Evolutionary conservation across 2,797 vertebrate species (phyloP).

Genomic region (Podargus strigoides): DNA sequence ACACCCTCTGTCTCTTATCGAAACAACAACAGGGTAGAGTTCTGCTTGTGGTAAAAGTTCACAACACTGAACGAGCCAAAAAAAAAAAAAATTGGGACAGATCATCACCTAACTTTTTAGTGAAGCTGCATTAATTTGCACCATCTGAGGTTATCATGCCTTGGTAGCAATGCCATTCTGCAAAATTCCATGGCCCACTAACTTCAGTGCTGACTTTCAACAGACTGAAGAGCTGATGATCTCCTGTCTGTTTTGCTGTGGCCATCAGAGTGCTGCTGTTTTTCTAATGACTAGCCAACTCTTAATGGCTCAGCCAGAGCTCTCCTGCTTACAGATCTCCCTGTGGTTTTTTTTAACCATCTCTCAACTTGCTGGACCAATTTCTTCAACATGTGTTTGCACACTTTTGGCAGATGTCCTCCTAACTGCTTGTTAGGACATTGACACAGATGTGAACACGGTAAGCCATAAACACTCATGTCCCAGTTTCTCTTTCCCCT

Average conservation of each 20-base stretch:
- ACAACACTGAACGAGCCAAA: neutral
- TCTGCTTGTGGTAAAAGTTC: conserved; percentile 67
- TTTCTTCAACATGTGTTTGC: neutral
- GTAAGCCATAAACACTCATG: neutral
- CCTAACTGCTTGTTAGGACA: neutral
- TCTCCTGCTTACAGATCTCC: neutral
- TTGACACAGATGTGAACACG: neutral
- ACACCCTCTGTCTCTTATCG: conserved; percentile 58
- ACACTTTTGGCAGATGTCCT: neutral
- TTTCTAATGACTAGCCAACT: neutral
- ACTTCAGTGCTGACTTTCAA: neutral
- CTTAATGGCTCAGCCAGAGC: neutral
- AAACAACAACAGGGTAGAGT: conserved; percentile 52
- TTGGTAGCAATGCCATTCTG: neutral
- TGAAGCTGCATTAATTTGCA: neutral
- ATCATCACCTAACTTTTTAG: neutral
- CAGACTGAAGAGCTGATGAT: neutral
- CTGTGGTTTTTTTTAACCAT: neutral
- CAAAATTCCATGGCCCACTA: neutral
- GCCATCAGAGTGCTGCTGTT: neutral
- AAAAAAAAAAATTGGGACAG: neutral
- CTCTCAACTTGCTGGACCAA: neutral
- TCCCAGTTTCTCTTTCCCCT: neutral
- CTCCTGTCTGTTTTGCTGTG: neutral
- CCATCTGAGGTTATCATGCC: neutral